phyloP scores from a whole-genome alignment of 1,140 invertebrate genomes.

The Bombus ignitus region DNA sequence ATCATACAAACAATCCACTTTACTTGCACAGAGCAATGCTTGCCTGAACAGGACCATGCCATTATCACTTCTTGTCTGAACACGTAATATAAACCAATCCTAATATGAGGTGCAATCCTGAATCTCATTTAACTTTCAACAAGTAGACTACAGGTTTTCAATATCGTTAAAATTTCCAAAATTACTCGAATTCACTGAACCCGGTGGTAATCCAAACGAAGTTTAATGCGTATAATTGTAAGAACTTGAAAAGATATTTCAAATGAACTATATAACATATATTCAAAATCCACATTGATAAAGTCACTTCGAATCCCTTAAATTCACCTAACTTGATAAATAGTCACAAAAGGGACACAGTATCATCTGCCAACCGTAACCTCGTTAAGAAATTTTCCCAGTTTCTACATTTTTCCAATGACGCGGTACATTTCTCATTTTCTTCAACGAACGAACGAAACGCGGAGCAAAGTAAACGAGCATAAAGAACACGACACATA shows the following conservation, averaged over 20 bases:
- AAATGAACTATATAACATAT: not conserved
- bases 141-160: not conserved
- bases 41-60: not conserved
- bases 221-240: not conserved
- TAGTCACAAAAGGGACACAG: not conserved
- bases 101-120: too few relatives aligned
- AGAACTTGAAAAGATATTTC: not conserved
- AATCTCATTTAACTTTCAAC: too few relatives aligned
- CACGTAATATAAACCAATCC: not conserved
- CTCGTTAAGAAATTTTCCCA: not conserved
- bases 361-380: not conserved
- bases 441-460: not conserved
- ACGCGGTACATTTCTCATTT: not conserved
- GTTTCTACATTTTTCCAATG: not conserved
- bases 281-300: too few relatives aligned
- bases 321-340: not conserved
- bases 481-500: not conserved
- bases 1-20: not conserved
- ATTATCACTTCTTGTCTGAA: not conserved
- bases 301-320: too few relatives aligned
- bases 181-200: not conserved
- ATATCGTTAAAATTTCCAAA: not conserved
- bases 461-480: not conserved
- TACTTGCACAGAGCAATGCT: not conserved
- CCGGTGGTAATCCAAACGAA: not conserved